Evolutionary conservation across 2,113 vertebrate genomes (phyloP).

Genomic region (Sinocyclocheilus maitianheensis): DNA sequence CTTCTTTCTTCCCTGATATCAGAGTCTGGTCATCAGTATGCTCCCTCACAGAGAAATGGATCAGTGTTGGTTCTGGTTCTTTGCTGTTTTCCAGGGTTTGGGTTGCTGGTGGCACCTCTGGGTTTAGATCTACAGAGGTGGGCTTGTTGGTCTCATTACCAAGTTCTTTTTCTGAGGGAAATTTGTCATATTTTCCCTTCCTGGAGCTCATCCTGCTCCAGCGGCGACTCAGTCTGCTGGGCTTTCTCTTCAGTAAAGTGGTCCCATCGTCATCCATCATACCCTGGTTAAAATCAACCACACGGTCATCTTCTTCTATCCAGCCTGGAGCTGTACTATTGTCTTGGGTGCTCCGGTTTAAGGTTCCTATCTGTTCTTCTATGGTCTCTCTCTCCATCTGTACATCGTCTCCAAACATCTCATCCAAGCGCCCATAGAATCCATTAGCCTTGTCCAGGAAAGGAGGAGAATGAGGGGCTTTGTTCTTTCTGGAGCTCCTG

Average conservation of each 20-base stretch:
- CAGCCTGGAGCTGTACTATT: neutral
- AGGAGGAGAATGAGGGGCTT: constrained; percentile 69
- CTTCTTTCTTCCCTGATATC: constrained; percentile 42
- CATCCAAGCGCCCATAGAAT: constrained; percentile 76
- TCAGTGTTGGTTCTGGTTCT: constrained; percentile 21
- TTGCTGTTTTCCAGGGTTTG: neutral
- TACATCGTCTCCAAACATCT: constrained; percentile 55
- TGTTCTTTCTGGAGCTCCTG: constrained; percentile 71
- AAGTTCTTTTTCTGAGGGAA: constrained; percentile 19
- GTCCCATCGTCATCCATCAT: constrained; percentile 72
- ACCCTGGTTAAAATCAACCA: constrained; percentile 63
- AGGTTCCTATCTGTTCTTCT: neutral
- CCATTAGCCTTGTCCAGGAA: constrained; percentile 74
- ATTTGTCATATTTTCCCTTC: constrained; percentile 55
- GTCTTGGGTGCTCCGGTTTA: neutral
- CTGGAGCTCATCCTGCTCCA: constrained; percentile 72
- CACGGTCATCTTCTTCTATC: constrained; percentile 52
- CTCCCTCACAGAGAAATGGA: constrained; percentile 47
- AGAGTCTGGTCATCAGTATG: constrained; percentile 52
- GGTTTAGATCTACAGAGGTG: neutral
- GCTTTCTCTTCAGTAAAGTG: constrained; percentile 66
- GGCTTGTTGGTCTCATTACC: neutral
- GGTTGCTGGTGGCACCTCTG: constrained; percentile 16
- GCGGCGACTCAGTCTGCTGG: constrained; percentile 66
- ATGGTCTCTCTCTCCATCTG: constrained; percentile 23